Conservation (phyloP, 2,888 invertebrate genomes). For the Drosophila lacicola region DNA sequence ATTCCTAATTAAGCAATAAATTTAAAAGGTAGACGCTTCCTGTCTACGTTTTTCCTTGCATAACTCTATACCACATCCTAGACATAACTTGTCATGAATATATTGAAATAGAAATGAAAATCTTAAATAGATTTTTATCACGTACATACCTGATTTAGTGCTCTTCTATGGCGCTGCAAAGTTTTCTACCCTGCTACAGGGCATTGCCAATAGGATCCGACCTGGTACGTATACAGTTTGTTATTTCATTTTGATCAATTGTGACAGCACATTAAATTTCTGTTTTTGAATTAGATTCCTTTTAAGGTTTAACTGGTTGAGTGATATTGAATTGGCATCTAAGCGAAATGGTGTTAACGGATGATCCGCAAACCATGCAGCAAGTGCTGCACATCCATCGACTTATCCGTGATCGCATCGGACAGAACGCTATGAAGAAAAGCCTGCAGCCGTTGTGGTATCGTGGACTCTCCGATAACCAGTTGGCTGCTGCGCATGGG, state of each 20-base stretch:
- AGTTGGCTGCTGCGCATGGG: constrained; percentile 65
- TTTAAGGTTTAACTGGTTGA: constrained; percentile 11
- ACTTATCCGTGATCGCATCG: constrained; percentile 12
- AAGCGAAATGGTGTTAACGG: constrained; percentile 6
- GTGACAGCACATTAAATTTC: constrained; percentile 32
- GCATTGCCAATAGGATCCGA: too few species aligned
- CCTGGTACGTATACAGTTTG: background rate
- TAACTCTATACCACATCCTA: too few species aligned
- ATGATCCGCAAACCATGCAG: background rate
- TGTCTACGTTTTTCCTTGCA: too few species aligned
- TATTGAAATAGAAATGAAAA: too few species aligned
- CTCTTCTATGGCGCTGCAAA: too few species aligned
- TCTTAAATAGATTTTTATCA: too few species aligned
- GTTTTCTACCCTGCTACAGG: too few species aligned
- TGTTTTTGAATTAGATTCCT: constrained; percentile 12
- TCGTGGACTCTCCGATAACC: constrained; percentile 75
- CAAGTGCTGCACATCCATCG: constrained; percentile 27
- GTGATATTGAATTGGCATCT: constrained; percentile 13
- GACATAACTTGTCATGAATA: too few species aligned
- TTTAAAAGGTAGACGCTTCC: too few species aligned
- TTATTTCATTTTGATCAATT: background rate
- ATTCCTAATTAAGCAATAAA: too few species aligned
- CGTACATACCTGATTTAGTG: too few species aligned
- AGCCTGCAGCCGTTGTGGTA: constrained; percentile 77
- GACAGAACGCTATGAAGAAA: background rate